Conservation (phyloP, 2,113 vertebrate species). For the Corvus hawaiiensis region DNA sequence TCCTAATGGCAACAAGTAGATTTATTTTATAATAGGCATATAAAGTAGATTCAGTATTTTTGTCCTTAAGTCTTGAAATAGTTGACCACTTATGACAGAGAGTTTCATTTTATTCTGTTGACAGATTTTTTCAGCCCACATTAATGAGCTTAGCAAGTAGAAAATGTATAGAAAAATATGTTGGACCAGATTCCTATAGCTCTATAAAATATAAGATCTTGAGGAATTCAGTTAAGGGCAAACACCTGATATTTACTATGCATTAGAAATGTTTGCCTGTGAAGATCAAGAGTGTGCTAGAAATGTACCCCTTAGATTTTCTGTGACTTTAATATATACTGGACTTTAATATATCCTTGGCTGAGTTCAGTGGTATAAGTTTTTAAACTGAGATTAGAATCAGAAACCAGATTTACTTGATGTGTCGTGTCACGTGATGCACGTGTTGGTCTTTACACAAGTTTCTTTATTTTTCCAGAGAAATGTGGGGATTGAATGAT, state of each 20-base stretch:
- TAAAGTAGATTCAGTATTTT: neutral
- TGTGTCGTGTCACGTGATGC: fast-evolving
- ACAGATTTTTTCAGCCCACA: neutral
- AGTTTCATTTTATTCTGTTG: neutral
- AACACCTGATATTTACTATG: neutral
- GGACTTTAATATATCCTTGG: neutral
- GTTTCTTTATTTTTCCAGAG: neutral
- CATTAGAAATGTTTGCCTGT: neutral
- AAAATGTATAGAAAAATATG: neutral
- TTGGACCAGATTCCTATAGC: neutral
- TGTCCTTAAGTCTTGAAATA: neutral
- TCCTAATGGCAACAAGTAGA: neutral
- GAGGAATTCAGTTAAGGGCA: neutral
- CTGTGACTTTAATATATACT: neutral
- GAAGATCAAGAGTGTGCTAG: neutral
- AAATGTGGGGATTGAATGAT: neutral
- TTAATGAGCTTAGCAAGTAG: neutral
- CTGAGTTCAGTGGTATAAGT: neutral
- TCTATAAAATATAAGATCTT: neutral
- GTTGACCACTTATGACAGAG: neutral
- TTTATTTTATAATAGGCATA: neutral
- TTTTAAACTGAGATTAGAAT: neutral
- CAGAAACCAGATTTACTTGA: neutral
- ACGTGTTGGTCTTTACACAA: fast-evolving
- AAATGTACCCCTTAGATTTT: neutral